These are phyloP conservation scores for Sarcoramphus papa DNA, from an alignment of 2,797 vertebrate species.

Conservation along the genomic window DNA sequence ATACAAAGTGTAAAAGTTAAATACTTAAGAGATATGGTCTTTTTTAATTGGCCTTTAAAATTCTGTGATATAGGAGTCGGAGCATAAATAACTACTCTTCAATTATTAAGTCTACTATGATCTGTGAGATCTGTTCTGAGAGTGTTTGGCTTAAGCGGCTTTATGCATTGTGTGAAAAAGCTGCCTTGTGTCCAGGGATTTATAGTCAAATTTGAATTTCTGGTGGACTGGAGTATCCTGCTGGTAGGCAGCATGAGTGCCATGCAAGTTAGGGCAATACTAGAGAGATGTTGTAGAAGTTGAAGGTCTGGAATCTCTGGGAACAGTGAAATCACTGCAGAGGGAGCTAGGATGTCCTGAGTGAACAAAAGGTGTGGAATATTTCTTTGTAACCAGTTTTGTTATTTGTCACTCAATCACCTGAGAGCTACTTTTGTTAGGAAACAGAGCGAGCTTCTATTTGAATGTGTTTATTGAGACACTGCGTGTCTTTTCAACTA, in stretches of 20 bases:
- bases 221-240: background rate
- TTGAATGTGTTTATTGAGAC: background rate
- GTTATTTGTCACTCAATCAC: background rate
- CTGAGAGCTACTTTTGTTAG: background rate
- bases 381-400: background rate
- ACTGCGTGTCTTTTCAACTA: background rate
- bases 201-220: background rate
- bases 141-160: background rate
- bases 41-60: background rate
- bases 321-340: background rate
- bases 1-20: background rate
- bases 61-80: background rate
- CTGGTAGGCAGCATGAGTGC: background rate
- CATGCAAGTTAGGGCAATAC: background rate
- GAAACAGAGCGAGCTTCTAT: background rate
- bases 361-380: background rate
- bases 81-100: background rate
- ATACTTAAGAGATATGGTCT: background rate
- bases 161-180: background rate
- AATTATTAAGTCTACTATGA: too few relatives aligned
- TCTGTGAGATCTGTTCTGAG: background rate
- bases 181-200: background rate
- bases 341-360: background rate
- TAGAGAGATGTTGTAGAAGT: background rate
- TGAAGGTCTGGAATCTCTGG: background rate